phyloP scores from a whole-genome alignment of 2,888 invertebrate species.

The Willowsia nigromaculata region DNA sequence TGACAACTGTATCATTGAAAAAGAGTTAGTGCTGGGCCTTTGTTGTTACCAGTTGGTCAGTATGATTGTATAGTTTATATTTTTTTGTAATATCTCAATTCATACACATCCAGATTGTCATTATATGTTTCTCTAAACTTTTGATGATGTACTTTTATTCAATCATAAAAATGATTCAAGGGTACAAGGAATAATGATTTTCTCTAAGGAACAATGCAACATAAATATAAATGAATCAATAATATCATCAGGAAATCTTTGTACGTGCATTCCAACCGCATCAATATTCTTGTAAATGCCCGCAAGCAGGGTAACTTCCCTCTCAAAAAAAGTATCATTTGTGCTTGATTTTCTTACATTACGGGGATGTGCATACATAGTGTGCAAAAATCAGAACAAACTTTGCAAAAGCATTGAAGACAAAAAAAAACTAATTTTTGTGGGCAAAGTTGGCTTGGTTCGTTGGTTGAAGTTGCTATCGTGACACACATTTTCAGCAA shows the following conservation, averaged over 20 bases:
- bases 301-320: constrained; percentile 9
- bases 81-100: background rate
- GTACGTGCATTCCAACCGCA: background rate
- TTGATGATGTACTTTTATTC: background rate
- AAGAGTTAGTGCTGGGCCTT: background rate
- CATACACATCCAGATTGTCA: background rate
- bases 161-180: constrained; percentile 3
- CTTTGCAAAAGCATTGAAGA: constrained; percentile 16
- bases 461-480: constrained; percentile 55
- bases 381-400: constrained; percentile 23
- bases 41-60: background rate
- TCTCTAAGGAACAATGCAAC: background rate
- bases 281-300: background rate
- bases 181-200: background rate
- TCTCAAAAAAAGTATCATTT: background rate
- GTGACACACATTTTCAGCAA: constrained; percentile 72
- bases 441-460: constrained; percentile 63
- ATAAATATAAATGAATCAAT: background rate
- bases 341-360: background rate
- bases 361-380: background rate
- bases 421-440: constrained; percentile 37
- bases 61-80: background rate
- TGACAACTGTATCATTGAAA: constrained; percentile 38
- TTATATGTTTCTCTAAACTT: background rate
- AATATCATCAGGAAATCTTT: background rate